These are phyloP conservation scores for Ostrea denselamellosa DNA, from an alignment of 1,140 invertebrate species.

Conservation along the genomic window DNA sequence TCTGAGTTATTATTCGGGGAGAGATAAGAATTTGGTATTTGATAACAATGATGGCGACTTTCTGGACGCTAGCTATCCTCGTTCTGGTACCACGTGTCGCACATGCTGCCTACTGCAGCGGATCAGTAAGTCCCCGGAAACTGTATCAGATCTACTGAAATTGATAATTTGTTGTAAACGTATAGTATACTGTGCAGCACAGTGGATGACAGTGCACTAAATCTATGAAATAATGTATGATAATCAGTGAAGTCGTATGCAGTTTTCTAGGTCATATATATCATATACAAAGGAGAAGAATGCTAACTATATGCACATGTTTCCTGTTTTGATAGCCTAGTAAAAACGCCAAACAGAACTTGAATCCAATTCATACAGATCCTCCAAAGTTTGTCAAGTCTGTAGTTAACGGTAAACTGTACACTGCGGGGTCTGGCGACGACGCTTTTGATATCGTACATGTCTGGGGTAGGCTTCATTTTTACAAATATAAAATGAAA, in stretches of 20 bases:
- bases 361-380: slow-evolving; percentile 62
- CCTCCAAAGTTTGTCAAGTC: slow-evolving; percentile 58
- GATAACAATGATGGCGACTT: not conserved
- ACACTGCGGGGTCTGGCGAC: slow-evolving; percentile 61
- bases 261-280: no score
- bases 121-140: not conserved
- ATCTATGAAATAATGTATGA: no score
- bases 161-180: not conserved
- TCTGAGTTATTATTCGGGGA: not conserved
- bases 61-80: not conserved
- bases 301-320: not conserved
- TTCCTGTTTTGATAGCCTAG: slow-evolving; percentile 57
- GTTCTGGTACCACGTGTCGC: not conserved
- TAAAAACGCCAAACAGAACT: slow-evolving; percentile 64
- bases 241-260: no score
- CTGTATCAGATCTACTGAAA: not conserved
- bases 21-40: not conserved
- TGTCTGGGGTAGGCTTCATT: slow-evolving; percentile 64
- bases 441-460: slow-evolving; percentile 67
- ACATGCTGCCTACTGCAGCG: not conserved
- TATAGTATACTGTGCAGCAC: not conserved
- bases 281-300: no score
- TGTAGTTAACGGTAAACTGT: slow-evolving; percentile 68
- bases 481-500: no score
- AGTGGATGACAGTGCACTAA: no score